Evolutionary conservation across 2,113 vertebrate species (phyloP).

Genomic region (Gopherus evgoodei): DNA sequence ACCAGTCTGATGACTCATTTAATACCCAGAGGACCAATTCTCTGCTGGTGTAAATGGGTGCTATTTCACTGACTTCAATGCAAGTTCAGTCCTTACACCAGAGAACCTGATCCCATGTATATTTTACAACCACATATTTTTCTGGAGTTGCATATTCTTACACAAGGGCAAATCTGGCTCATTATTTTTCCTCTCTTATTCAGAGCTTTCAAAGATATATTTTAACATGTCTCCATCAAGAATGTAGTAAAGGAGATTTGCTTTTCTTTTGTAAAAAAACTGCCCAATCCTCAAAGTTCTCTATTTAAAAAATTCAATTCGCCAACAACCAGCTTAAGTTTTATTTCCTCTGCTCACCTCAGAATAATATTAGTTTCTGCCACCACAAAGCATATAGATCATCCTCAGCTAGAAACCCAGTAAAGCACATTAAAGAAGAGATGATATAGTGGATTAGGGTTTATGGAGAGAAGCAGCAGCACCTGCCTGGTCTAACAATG

Average conservation of each 20-base stretch:
- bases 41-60: neutral
- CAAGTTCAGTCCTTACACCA: conserved; percentile 9
- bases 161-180: conserved; percentile 28
- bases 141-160: conserved; percentile 27
- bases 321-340: conserved; percentile 38
- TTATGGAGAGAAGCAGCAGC: conserved; percentile 44
- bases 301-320: neutral
- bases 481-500: conserved; percentile 41
- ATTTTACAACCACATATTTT: conserved; percentile 28
- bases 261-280: neutral
- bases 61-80: conserved; percentile 25
- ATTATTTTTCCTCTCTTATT: conserved; percentile 13
- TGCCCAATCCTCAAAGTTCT: conserved; percentile 34
- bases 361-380: conserved; percentile 58
- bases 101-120: conserved; percentile 48
- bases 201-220: conserved; percentile 20
- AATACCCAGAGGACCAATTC: neutral
- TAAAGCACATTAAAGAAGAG: conserved; percentile 64
- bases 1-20: neutral
- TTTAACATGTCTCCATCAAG: conserved; percentile 11
- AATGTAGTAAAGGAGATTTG: neutral
- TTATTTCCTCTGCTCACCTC: conserved; percentile 38
- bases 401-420: conserved; percentile 45
- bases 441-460: conserved; percentile 54
- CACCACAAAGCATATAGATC: conserved; percentile 41